Evolutionary conservation across 2,797 vertebrate genomes (phyloP).

Genomic region (Erithacus rubecula): DNA sequence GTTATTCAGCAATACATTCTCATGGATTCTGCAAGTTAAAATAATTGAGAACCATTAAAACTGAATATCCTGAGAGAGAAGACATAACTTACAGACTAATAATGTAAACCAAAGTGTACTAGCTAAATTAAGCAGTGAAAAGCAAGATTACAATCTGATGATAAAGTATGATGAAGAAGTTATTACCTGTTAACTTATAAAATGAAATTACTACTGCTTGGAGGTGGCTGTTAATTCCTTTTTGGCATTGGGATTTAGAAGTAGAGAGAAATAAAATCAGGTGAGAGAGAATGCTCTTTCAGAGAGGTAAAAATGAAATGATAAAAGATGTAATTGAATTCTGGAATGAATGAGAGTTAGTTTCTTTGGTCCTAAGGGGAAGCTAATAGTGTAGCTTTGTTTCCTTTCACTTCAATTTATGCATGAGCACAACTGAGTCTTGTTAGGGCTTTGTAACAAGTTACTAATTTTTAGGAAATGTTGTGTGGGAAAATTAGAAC

Average conservation of each 20-base stretch:
- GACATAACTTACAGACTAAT: neutral
- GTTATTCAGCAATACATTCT: neutral
- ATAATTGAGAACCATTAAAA: neutral
- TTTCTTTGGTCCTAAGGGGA: neutral
- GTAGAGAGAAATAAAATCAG: neutral
- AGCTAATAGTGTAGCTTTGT: neutral
- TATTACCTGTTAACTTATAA: constrained; percentile 33
- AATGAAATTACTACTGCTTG: constrained; percentile 14
- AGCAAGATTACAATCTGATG: constrained; percentile 13
- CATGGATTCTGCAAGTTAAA: neutral
- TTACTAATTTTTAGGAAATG: neutral
- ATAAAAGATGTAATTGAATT: neutral
- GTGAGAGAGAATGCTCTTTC: neutral
- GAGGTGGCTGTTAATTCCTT: constrained; percentile 29
- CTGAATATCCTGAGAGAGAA: constrained; percentile 3
- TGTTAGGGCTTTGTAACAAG: neutral
- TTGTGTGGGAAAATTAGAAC: neutral
- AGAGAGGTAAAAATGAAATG: neutral
- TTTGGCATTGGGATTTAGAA: constrained; percentile 16
- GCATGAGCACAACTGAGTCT: neutral
- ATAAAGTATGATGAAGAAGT: constrained; percentile 17
- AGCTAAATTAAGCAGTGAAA: constrained; percentile 27
- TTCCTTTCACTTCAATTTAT: neutral
- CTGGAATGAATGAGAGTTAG: neutral
- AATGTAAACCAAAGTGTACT: constrained; percentile 22